phyloP scores from a whole-genome alignment of 1,140 invertebrate genomes.

The Kradibia gibbosae region DNA sequence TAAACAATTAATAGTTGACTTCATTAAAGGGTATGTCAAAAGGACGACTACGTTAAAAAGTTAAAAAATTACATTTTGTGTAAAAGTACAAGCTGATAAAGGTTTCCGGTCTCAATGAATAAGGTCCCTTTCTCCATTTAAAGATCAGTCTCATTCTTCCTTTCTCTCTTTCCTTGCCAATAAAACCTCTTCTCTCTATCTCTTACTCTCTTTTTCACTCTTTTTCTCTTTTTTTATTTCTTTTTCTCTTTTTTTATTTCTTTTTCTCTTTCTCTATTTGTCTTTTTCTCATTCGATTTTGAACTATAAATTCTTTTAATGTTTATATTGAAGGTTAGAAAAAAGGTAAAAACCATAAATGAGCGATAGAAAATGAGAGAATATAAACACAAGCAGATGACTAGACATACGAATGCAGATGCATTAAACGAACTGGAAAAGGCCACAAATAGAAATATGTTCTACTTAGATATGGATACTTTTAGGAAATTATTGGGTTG shows the following conservation, averaged over 20 bases:
- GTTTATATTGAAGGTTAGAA: not conserved
- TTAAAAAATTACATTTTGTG: not conserved
- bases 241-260: not conserved
- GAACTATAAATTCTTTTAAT: conserved; percentile 29
- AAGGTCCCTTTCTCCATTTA: too few species aligned
- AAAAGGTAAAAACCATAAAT: not conserved
- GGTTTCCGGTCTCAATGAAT: too few species aligned
- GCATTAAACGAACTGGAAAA: conserved; percentile 41
- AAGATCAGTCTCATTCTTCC: too few species aligned
- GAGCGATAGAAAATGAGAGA: not conserved
- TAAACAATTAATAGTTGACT: not conserved
- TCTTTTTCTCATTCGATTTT: conserved; percentile 11
- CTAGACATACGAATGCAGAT: conserved; percentile 9
- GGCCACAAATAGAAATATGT: conserved; percentile 31
- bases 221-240: not conserved
- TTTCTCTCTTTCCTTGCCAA: too few species aligned
- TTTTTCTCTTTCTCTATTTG: not conserved
- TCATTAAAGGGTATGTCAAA: not conserved
- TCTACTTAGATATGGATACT: too few species aligned
- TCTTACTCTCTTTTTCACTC: not conserved
- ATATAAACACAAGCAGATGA: not conserved
- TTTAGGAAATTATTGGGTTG: conserved; percentile 33
- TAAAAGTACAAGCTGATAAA: too few species aligned
- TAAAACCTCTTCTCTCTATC: not conserved
- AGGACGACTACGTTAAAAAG: not conserved